phyloP scores from a whole-genome alignment of 2,113 vertebrate species.

The Rattus rattus region DNA sequence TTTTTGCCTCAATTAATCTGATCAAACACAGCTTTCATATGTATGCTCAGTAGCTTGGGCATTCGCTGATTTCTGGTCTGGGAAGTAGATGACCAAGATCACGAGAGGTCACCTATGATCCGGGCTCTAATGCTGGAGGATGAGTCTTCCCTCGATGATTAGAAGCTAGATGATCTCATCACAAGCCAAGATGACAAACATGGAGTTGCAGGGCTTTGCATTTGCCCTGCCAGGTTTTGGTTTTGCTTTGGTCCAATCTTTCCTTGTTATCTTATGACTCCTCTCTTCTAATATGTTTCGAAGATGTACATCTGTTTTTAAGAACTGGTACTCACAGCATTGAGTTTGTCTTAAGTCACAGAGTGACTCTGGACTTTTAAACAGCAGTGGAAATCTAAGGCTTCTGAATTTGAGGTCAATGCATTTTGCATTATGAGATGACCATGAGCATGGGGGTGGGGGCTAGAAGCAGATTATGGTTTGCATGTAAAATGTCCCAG shows the following conservation, averaged over 20 bases:
- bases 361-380: neutral
- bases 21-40: neutral
- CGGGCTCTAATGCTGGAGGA: neutral
- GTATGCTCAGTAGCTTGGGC: accelerated
- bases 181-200: neutral
- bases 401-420: neutral
- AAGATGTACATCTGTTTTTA: neutral
- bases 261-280: neutral
- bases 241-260: neutral
- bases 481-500: neutral
- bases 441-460: neutral
- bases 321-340: neutral
- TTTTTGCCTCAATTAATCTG: neutral
- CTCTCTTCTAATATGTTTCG: neutral
- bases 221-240: neutral
- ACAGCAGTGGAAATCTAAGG: neutral
- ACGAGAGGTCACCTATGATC: neutral
- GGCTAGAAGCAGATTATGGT: neutral
- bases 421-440: neutral
- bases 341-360: neutral
- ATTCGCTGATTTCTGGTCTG: neutral
- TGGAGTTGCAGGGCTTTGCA: neutral
- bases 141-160: neutral
- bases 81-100: neutral
- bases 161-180: neutral